Conservation (phyloP, 2,797 vertebrate species). For the Salmo trutta region DNA sequence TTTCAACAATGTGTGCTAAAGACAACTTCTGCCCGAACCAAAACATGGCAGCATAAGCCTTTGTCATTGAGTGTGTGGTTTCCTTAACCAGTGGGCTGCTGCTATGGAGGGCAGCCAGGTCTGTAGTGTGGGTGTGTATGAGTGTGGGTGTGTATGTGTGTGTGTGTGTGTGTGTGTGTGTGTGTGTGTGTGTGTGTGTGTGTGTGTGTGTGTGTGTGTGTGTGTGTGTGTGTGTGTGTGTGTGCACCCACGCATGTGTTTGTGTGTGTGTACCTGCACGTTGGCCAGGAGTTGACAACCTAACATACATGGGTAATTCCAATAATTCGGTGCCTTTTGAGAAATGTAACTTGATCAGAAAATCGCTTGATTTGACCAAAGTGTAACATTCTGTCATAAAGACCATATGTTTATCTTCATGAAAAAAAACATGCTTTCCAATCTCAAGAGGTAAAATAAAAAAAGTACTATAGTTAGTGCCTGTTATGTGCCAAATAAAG, state of each 20-base stretch:
- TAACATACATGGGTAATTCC: too few relatives aligned
- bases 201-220: neutral
- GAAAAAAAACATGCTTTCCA: too few relatives aligned
- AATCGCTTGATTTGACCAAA: too few relatives aligned
- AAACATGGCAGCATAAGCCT: conserved; percentile 58
- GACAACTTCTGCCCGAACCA: conserved; percentile 55
- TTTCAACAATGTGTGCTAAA: conserved; percentile 69
- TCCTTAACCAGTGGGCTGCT: conserved; percentile 60
- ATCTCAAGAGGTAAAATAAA: too few relatives aligned
- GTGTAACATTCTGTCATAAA: too few relatives aligned
- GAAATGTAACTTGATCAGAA: too few relatives aligned
- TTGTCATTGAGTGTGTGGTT: conserved; percentile 62
- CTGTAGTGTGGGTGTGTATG: neutral
- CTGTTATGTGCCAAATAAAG: too few relatives aligned
- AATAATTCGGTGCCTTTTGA: too few relatives aligned
- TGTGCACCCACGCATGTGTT: neutral
- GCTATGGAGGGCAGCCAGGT: conserved; percentile 43
- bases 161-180: conserved; percentile 17
- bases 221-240: conserved; percentile 14
- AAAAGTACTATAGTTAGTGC: too few relatives aligned
- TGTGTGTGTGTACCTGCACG: neutral
- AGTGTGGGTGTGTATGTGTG: neutral
- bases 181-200: conserved; percentile 3
- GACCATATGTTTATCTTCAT: too few relatives aligned
- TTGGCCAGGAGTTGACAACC: too few relatives aligned